phyloP scores from a whole-genome alignment of 1,140 invertebrate genomes.

The Eriocheir sinensis region DNA sequence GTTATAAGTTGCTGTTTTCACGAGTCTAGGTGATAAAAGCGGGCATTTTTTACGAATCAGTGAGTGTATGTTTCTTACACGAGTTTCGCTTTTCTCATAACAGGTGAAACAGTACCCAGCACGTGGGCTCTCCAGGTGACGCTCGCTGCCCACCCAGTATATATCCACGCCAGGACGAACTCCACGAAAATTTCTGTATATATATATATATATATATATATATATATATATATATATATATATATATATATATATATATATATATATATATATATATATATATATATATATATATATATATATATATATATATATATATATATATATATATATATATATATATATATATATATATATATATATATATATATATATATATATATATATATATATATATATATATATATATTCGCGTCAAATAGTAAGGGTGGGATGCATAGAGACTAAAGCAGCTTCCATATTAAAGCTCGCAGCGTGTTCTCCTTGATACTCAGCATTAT shows the following conservation, averaged over 20 bases:
- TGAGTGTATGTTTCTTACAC: too few relatives aligned
- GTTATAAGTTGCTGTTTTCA: too few relatives aligned
- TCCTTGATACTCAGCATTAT: background rate
- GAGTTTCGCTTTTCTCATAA: too few relatives aligned
- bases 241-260: constrained; percentile 19
- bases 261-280: constrained; percentile 20
- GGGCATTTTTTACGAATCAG: too few relatives aligned
- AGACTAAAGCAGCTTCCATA: background rate
- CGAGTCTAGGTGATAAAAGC: too few relatives aligned
- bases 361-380: constrained; percentile 30
- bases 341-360: constrained; percentile 42
- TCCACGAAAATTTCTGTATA: background rate
- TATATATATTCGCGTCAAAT: too few relatives aligned
- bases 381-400: too few relatives aligned
- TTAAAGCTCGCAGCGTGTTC: background rate
- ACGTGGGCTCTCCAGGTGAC: too few relatives aligned
- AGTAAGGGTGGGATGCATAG: background rate
- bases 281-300: background rate
- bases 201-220: constrained; percentile 19
- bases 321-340: constrained; percentile 19
- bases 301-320: constrained; percentile 13
- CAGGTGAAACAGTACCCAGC: too few relatives aligned
- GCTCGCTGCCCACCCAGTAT: too few relatives aligned
- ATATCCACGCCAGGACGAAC: too few relatives aligned
- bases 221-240: constrained; percentile 19